These are phyloP conservation scores for Pterocles burchelli DNA, from an alignment of 2,113 vertebrate species.

Conservation along the genomic window DNA sequence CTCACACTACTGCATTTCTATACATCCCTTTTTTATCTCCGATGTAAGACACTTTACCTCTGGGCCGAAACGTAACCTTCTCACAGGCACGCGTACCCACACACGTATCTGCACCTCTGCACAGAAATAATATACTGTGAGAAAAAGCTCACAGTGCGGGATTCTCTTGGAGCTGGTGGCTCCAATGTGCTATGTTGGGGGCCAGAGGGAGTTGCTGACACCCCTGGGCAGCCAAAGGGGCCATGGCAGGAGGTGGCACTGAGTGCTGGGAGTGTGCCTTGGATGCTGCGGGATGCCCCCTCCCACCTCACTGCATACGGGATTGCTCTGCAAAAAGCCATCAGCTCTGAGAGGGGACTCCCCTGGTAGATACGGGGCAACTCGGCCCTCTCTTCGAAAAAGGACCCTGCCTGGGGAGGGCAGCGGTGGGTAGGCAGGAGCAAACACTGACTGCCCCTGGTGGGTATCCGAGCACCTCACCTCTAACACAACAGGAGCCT, in stretches of 20 bases:
- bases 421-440: not conserved
- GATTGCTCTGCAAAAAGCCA: not conserved
- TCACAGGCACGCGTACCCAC: rapidly evolving
- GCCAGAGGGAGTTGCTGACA: not conserved
- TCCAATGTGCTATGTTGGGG: not conserved
- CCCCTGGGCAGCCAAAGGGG: not conserved
- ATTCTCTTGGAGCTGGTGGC: not conserved
- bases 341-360: not conserved
- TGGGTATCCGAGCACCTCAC: not conserved
- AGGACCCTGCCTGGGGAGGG: not conserved
- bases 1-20: not conserved
- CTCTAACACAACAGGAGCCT: not conserved
- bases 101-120: not conserved
- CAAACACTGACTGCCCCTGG: rapidly evolving
- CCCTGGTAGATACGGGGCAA: not conserved
- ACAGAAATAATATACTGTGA: not conserved
- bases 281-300: not conserved
- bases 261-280: not conserved
- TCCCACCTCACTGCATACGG: rapidly evolving
- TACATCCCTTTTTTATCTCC: not conserved
- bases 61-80: not conserved
- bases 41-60: not conserved
- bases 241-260: rapidly evolving
- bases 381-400: not conserved
- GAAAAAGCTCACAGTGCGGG: not conserved